A percentile compares a stretch with the other conserved stretches of the same genome.
Conservation (phyloP, 2,797 vertebrate genomes). For the Artibeus jamaicensis region DNA sequence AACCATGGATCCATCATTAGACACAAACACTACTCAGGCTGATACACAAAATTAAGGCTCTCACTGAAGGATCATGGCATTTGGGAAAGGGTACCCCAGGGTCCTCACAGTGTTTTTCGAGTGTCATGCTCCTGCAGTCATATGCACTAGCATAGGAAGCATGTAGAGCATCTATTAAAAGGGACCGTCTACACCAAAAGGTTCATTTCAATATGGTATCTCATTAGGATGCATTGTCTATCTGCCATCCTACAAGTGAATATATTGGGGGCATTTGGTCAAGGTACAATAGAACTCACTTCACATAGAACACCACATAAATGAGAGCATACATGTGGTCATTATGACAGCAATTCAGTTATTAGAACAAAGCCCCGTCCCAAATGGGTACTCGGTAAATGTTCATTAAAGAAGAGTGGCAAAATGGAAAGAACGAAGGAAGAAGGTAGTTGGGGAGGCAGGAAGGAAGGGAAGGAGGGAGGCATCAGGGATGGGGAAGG, state of each 20-base stretch:
- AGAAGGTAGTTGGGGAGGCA: too few relatives aligned
- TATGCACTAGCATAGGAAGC: fast-evolving
- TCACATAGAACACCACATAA: not conserved
- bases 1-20: not conserved
- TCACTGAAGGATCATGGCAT: fast-evolving
- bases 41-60: not conserved
- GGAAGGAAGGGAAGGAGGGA: not conserved
- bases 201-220: not conserved
- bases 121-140: fast-evolving
- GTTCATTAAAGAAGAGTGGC: not conserved
- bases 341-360: not conserved
- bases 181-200: not conserved
- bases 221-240: fast-evolving
- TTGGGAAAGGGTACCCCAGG: not conserved
- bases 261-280: not conserved
- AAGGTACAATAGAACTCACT: not conserved
- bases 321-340: not conserved
- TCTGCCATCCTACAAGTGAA: too few relatives aligned
- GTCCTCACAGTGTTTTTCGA: fast-evolving
- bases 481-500: not conserved
- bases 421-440: not conserved
- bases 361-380: not conserved
- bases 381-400: not conserved
- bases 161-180: fast-evolving
- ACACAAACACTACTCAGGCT: not conserved